Evolutionary conservation across 53 echinoderm and acorn worm genomes (phyloP), one percentile per base, ranked within the genome.

Genomic region (Crossaster papposus): DNA sequence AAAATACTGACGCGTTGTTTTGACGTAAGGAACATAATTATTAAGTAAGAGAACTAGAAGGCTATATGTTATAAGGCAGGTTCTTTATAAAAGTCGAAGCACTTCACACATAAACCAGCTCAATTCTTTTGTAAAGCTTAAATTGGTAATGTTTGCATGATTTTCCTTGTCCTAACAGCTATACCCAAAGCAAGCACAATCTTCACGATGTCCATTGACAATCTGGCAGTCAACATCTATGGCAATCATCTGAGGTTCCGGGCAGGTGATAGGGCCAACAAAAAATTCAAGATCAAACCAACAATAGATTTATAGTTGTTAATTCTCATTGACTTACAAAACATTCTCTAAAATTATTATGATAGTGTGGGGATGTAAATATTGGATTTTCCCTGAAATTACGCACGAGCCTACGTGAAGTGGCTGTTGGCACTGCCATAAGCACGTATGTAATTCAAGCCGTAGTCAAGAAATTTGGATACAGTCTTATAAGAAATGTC

Each of bases 131-230:
- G 13, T 62, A 54, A 9, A 54, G 6, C 13, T 53, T 11, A 62
- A 17, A n/a, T 18, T 6, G 9, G 28, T 68, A 12, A 68, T 28
- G 28, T 68, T 62, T 3, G 23, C 3, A 62, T 62, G 3, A n/a
- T 68, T 68, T 24, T 68, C 68, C 28, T 68, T 23, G 11, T 68
- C 68, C 11, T 4, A 3, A 23, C 68, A 99, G 99, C 92, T 1
- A 92, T 99, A 54, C 96, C 96, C 7, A 99, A 99, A 81, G 89
- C 65, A 3, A 95, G 95, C 77, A 94, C 95, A 29, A 84, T 95
- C 79, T 99, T 99, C 74, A 95, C 94, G 71, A 90, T 93, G n/a
- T 77, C 92, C 26, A 76, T 99, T 0, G 96, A 96, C 71, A 93
- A 90, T 26, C 83, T 93, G 53, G 95, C 91, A 1, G 86, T 99